Base-by-base conservation (phyloP, 1,140 invertebrate species). In the Aradophagus sp. region DNA sequence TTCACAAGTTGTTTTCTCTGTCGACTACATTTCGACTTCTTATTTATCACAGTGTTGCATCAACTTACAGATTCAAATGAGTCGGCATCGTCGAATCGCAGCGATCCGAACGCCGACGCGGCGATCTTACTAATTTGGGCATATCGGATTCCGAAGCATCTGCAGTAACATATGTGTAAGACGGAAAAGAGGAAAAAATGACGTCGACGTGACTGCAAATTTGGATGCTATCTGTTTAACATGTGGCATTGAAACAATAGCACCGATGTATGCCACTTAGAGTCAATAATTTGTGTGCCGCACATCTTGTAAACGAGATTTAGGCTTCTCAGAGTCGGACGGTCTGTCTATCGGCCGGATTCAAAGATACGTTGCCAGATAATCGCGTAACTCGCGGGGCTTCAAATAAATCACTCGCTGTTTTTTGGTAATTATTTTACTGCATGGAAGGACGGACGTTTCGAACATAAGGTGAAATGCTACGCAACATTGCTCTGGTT, bases 221-320 rank as follows among this genome's bases (percentile, higher is more conserved):
- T 71, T 61, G 58, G 59, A 73, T 74, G 53, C 34, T 56, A 7
- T 23, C 63, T 75, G 44, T 61, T 72, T 75, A 73, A 42, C 73
- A 75, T 75, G 63, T 69, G 73, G 41, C 73, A 75, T 73, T 75
- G 73, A 68, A 56, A 63, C 45, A 55, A 61, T 55, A 42, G 45
- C 23, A 14, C 47, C 32, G 36, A 44, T 35, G 42, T 2, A 16
- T 23, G 48, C 53, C 34, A 53, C 31, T 53, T 44, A 56, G 38
- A 59, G 39, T 45, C 39, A 58, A 62, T 53, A 47, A 59, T 65
- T 31, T 41, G 53, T 61, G 35, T 50, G 61, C 34, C 16, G 56
- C 50, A 13, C 35, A 31, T 44, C 27, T n/a, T 23, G 11, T 13
- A 36, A 27, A 35, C 8, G 45, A 48, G 32, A 19, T 41, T 10